phyloP scores from a whole-genome alignment of 1,140 invertebrate species.

The Temnothorax curvispinosus region DNA sequence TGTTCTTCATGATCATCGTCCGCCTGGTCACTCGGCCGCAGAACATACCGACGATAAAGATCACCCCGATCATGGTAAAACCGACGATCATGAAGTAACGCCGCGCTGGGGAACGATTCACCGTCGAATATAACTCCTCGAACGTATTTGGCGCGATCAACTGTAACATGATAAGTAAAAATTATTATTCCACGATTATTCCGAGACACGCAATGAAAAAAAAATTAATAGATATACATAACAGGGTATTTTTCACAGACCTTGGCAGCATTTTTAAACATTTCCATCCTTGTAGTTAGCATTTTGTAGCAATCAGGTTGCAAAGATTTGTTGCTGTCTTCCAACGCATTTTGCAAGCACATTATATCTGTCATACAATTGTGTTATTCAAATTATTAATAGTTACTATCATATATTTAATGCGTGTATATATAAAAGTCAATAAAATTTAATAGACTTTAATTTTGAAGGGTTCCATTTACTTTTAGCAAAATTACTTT shows the following conservation, averaged over 20 bases:
- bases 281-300: slow-evolving; percentile 92
- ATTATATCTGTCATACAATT: slow-evolving; percentile 90
- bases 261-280: slow-evolving; percentile 95
- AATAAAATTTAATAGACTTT: not conserved
- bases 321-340: slow-evolving; percentile 89
- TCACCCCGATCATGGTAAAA: slow-evolving; percentile 90
- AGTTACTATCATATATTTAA: not conserved
- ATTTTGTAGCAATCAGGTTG: slow-evolving; percentile 92
- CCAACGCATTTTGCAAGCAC: slow-evolving; percentile 91
- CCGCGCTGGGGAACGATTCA: slow-evolving; percentile 91
- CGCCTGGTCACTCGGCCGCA: slow-evolving; percentile 92
- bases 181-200: not conserved
- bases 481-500: not conserved
- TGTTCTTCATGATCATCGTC: slow-evolving; percentile 90
- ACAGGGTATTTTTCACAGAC: slow-evolving; percentile 84
- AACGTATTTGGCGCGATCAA: slow-evolving; percentile 88
- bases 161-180: slow-evolving; percentile 74
- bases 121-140: slow-evolving; percentile 88
- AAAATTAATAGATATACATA: not conserved
- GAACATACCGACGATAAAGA: slow-evolving; percentile 93
- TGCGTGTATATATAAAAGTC: not conserved
- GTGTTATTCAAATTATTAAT: slow-evolving; percentile 1
- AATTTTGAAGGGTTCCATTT: not conserved
- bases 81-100: slow-evolving; percentile 92
- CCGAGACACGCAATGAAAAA: not conserved